Percentiles rank a stretch among this genome's conserved stretches.
These are phyloP conservation scores for Pangasianodon gigas DNA, from an alignment of 2,113 vertebrate genomes.

Conservation along the genomic window DNA sequence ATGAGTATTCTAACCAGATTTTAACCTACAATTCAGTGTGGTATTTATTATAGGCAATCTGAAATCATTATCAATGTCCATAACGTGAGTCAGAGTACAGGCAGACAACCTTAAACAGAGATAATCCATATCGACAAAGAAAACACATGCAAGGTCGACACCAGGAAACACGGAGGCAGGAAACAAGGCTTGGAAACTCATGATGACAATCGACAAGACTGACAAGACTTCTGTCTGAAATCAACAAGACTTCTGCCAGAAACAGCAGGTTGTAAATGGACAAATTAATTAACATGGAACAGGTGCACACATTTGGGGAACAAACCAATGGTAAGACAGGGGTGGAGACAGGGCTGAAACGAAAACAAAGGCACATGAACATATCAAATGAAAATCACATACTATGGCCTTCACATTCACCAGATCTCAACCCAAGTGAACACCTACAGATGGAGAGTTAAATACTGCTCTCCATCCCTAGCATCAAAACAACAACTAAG, in stretches of 20 bases:
- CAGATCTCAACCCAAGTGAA: neutral
- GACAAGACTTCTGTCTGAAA: neutral
- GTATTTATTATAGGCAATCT: neutral
- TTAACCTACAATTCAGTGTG: neutral
- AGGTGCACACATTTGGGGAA: neutral
- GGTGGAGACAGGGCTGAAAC: neutral
- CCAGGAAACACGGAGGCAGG: neutral
- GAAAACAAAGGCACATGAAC: neutral
- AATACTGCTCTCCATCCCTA: neutral
- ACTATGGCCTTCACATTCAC: neutral
- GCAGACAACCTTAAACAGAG: neutral
- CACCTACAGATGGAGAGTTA: neutral
- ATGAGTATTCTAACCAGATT: neutral
- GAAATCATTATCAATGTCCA: neutral
- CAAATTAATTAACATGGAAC: neutral
- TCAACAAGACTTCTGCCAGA: neutral
- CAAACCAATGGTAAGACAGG: neutral
- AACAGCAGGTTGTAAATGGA: neutral
- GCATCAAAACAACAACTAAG: neutral
- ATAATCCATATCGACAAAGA: neutral
- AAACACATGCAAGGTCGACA: neutral
- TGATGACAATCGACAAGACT: neutral
- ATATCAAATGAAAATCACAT: neutral
- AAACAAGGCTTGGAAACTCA: neutral
- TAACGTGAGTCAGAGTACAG: neutral